Evolutionary conservation across 2,797 vertebrate species (phyloP), one percentile per base, ranked within the genome.

Genomic region (Poeciliopsis presidionis): DNA sequence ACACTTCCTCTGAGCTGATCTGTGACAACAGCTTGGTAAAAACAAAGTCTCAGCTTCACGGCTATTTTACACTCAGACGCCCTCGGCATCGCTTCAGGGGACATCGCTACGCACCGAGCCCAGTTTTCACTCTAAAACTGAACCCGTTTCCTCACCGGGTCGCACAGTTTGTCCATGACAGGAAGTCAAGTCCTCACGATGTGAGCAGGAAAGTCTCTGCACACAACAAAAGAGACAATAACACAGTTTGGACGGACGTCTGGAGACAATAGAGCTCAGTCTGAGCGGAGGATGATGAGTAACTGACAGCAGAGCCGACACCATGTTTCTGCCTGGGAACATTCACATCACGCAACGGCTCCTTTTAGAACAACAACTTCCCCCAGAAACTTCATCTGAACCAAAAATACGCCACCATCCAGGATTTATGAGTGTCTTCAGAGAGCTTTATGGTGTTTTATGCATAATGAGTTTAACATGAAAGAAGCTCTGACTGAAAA

Each of bases 21-120:
- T 41, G 39, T 55, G 46, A 82, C 81, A 76, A 39, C 3, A 47
- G 81, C 77, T 71, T 12, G 81, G 72, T 81, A 61, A 75, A 84
- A 84, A 81, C 80, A 28, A 55, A 30, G 39, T 57, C 46, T 28
- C 69, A 49, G 79, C 65, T 53, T 47, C 79, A 78, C 22, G 12
- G 67, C 67, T 16, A n/a, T 70, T 70, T 70, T 45, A 45, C 70
- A 73, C 79, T 72, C 53, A 4, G 2, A 72, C 70, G 14, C 86
- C 67, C 65, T 36, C 18, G 18, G 45, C 46, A 5, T 3, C 78
- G 7, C 51, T 16, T 22, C 41, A 18, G 39, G 25, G 67, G 41
- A 70, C 67, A 43, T 70, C 39, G 3, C 36, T n/a, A 69, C 11
- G 65, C 65, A 13, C 14, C 0, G 20, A 41, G 65, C 22, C 0